Percentiles rank a stretch among this genome's conserved stretches.
Evolutionary conservation across 2,113 vertebrate species (phyloP).

Genomic region (Oryzias curvinotus): DNA sequence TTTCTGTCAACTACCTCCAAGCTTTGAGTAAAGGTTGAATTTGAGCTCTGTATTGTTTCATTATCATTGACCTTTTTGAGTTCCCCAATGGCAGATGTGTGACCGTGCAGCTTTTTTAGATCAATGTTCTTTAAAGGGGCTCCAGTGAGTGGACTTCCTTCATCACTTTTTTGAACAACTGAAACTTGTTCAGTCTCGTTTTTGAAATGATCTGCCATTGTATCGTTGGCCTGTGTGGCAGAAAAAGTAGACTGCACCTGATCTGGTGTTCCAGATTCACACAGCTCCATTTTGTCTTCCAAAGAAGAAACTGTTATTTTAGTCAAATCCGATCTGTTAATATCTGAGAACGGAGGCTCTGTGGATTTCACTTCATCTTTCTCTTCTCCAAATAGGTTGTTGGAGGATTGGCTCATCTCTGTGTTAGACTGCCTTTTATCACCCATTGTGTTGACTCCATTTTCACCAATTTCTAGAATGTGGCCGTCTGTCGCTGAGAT

Average conservation of each 20-base stretch:
- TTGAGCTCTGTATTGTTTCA: conserved; percentile 12
- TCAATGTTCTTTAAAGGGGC: conserved; percentile 31
- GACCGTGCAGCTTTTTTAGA: conserved; percentile 40
- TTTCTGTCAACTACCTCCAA: conserved; percentile 7
- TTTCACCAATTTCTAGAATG: conserved; percentile 9
- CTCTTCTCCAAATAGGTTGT: conserved; percentile 28
- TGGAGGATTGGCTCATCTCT: not conserved
- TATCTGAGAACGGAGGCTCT: conserved; percentile 10
- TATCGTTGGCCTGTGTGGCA: not conserved
- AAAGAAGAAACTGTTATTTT: conserved; percentile 30
- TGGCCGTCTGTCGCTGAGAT: conserved; percentile 26
- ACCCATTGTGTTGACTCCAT: conserved; percentile 1
- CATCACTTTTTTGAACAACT: conserved; percentile 46
- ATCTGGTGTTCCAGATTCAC: conserved; percentile 31
- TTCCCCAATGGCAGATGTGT: conserved; percentile 6
- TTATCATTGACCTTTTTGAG: not conserved
- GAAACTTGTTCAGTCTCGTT: conserved; percentile 23
- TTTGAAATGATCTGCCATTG: conserved; percentile 11
- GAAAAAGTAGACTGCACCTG: conserved; percentile 21
- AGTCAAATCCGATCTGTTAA: conserved; percentile 35
- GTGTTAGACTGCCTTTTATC: conserved; percentile 11
- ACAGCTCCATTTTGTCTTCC: conserved; percentile 29
- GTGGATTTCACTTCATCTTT: conserved; percentile 55
- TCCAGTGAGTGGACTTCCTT: conserved; percentile 34
- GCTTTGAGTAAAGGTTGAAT: conserved; percentile 3